Evolutionary conservation across 2,888 invertebrate species (phyloP).

Genomic region (Chironomus riparius): DNA sequence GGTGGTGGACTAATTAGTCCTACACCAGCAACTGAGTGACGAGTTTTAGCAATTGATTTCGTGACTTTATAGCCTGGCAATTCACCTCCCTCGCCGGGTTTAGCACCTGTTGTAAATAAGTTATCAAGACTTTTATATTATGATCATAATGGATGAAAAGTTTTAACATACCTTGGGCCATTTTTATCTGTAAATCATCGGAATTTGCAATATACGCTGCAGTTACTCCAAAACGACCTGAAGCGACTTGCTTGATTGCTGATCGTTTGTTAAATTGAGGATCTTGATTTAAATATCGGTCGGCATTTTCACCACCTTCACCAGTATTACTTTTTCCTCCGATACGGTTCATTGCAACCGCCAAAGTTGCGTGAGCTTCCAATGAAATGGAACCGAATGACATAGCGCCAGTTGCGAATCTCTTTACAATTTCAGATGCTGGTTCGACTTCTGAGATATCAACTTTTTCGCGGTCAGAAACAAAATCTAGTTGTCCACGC

Average conservation of each 20-base stretch:
- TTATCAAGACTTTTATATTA: no score
- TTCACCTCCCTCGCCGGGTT: slow-evolving; percentile 49
- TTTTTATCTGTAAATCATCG: slow-evolving; percentile 98
- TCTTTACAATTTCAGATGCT: slow-evolving; percentile 88
- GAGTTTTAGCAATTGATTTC: slow-evolving; percentile 86
- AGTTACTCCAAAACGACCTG: slow-evolving; percentile 96
- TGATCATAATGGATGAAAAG: no score
- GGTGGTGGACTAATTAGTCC: slow-evolving; percentile 98
- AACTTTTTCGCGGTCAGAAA: slow-evolving; percentile 66
- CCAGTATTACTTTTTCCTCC: slow-evolving; percentile 99
- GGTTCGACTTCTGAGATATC: slow-evolving; percentile 84
- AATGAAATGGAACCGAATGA: slow-evolving; percentile 94
- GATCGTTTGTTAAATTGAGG: slow-evolving; percentile 77
- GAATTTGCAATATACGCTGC: slow-evolving; percentile 95
- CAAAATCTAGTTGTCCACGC: slow-evolving; percentile 86
- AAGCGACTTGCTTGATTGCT: slow-evolving; percentile 97
- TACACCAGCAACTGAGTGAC: slow-evolving; percentile 93
- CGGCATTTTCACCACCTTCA: slow-evolving; percentile 85
- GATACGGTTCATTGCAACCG: slow-evolving; percentile 94
- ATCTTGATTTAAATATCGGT: slow-evolving; percentile 71
- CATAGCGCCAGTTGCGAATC: slow-evolving; percentile 70
- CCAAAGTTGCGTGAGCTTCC: slow-evolving; percentile 91
- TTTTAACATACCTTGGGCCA: slow-evolving; percentile 69
- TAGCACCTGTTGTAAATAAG: slow-evolving; percentile 53
- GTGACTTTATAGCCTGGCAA: slow-evolving; percentile 63